phyloP scores from a whole-genome alignment of 2,113 vertebrate genomes.

The Sakesphorus luctuosus region DNA sequence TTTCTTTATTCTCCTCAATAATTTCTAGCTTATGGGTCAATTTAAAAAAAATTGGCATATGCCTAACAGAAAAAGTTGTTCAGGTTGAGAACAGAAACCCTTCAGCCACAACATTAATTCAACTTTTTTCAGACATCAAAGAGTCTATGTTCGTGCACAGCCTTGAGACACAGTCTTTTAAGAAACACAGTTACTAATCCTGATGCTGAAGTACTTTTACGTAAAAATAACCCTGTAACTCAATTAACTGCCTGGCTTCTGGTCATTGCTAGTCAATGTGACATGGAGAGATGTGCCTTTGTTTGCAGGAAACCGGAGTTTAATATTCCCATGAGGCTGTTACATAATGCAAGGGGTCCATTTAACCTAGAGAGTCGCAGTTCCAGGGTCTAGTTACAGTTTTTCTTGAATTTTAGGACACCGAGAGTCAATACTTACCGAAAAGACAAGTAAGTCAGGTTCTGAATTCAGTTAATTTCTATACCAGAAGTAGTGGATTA shows the following conservation, averaged over 20 bases:
- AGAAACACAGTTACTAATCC: neutral
- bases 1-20: neutral
- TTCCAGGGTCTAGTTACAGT: neutral
- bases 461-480: neutral
- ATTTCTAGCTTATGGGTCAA: neutral
- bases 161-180: neutral
- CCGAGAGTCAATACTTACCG: neutral
- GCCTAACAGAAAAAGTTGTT: neutral
- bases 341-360: neutral
- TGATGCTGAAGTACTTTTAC: neutral
- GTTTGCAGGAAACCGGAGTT: neutral
- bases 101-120: neutral
- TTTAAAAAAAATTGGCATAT: neutral
- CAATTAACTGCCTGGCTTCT: neutral
- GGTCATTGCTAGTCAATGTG: too few species aligned
- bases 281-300: rapidly evolving
- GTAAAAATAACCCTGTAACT: neutral
- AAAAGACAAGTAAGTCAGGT: neutral
- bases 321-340: neutral
- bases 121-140: neutral
- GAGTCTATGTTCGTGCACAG: neutral
- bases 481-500: neutral
- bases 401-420: neutral
- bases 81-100: neutral
- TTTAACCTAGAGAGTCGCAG: neutral